Evolutionary conservation across 1,140 invertebrate species (phyloP), one percentile per base, ranked within the genome.

Genomic region (Calephelis nemesis): DNA sequence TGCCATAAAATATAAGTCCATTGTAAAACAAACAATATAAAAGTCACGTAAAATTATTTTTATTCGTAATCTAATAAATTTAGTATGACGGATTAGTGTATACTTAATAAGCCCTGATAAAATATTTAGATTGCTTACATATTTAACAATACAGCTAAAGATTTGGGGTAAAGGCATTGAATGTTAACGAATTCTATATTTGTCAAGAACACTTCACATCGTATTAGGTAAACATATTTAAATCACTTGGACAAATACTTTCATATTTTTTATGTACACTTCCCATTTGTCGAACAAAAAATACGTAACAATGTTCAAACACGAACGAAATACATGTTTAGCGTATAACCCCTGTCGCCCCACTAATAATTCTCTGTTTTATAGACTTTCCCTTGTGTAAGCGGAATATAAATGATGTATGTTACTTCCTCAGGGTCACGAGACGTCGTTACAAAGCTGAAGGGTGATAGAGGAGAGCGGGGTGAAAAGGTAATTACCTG

Each of bases 401-500:
- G 60, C 67, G 63, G 77, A 80, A 80, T 80, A 78, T 81, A 80
- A 85, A 85, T 82, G 70, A 76, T 67, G 65, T 74, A 71, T 73
- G 70, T 79, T 82, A 71, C 77, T 70, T 81, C 73, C 71, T 58
- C 74, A 90, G 88, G 82, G 63, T 74, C 67, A 72, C 83, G 74
- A 65, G 84, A 84, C 42, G 64, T 58, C 30, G 54, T 77, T 62
- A 62, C 71, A 39, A 78, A 75, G 70, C 68, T 81, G 60, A 88
- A 85, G 73, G 84, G 83, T 60, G 85, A 85, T 50, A 76, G 74
- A 62, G 86, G 86, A 62, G 86, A 89, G 45, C 75, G 77, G 66
- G 86, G 86, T 45, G 88, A 88, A 73, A 90, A 90, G 87, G 88
- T 90, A 88, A 87, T 83, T 81, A 80, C 70, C 66, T 65, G 39